Percentiles rank a stretch among this genome's conserved stretches.
phyloP scores from a whole-genome alignment of 2,888 invertebrate genomes.

The Netelia fuscicornis region DNA sequence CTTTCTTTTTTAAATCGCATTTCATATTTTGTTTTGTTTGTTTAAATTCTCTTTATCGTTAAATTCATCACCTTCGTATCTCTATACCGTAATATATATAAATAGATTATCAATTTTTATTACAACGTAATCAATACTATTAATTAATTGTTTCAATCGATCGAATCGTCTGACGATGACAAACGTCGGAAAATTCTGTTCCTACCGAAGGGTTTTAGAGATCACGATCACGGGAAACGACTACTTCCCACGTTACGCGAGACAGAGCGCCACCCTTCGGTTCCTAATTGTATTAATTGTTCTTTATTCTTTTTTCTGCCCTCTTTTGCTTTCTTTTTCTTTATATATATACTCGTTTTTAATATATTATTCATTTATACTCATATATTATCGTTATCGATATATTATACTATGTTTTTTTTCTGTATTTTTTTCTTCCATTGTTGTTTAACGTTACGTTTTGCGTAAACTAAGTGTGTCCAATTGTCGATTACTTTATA shows the following conservation, averaged over 20 bases:
- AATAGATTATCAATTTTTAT: constrained; percentile 80
- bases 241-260: constrained; percentile 14
- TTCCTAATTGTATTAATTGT: constrained; percentile 59
- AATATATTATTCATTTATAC: constrained; percentile 73
- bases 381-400: constrained; percentile 74
- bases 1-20: constrained; percentile 30
- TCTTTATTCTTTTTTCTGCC: neutral
- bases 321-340: neutral
- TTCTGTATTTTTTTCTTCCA: constrained; percentile 67
- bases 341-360: constrained; percentile 72
- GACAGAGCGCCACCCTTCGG: constrained; percentile 28
- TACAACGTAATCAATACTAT: constrained; percentile 72
- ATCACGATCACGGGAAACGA: constrained; percentile 22
- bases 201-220: constrained; percentile 45
- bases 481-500: constrained; percentile 71
- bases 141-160: constrained; percentile 67
- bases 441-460: constrained; percentile 72
- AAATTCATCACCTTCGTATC: constrained; percentile 55
- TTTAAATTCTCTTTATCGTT: constrained; percentile 55
- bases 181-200: constrained; percentile 50
- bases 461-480: constrained; percentile 71
- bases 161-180: constrained; percentile 56
- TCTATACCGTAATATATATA: constrained; percentile 73
- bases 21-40: constrained; percentile 62
- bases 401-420: constrained; percentile 77